Conservation (phyloP, 2,797 vertebrate species). For the Aeoliscus strigatus region DNA sequence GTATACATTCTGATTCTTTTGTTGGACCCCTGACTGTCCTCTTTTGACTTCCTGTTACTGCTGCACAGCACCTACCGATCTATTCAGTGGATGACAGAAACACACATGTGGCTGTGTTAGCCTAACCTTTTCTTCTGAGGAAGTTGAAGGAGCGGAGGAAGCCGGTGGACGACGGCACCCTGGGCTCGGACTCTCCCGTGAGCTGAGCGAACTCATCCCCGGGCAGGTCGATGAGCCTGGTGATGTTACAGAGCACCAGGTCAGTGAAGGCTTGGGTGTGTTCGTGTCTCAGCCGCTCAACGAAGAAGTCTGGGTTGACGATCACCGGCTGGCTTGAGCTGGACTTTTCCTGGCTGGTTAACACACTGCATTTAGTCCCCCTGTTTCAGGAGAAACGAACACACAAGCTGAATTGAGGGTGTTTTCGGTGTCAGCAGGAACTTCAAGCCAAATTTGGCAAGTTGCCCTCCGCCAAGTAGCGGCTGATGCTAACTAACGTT, state of each 20-base stretch:
- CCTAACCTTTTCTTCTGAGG: slow-evolving; percentile 88
- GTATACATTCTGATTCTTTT: too few species aligned
- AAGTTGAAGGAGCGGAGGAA: slow-evolving; percentile 93
- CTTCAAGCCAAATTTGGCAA: too few species aligned
- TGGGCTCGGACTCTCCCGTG: slow-evolving; percentile 85
- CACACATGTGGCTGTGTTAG: neutral
- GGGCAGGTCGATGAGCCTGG: slow-evolving; percentile 91
- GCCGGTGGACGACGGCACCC: slow-evolving; percentile 75
- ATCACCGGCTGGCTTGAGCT: slow-evolving; percentile 81
- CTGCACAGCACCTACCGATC: too few species aligned
- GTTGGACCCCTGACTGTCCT: too few species aligned
- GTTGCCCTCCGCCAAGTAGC: too few species aligned
- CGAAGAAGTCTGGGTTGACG: slow-evolving; percentile 97
- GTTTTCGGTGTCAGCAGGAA: too few species aligned
- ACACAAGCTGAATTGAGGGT: neutral
- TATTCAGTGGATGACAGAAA: too few species aligned
- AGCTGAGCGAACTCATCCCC: slow-evolving; percentile 92
- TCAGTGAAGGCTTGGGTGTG: slow-evolving; percentile 85
- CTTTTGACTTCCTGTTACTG: too few species aligned
- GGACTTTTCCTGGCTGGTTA: slow-evolving; percentile 82
- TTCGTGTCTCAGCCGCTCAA: slow-evolving; percentile 91
- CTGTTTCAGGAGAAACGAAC: slow-evolving; percentile 53
- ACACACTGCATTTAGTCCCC: slow-evolving; percentile 82
- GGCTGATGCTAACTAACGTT: too few species aligned
- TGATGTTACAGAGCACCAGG: slow-evolving; percentile 90